Base-by-base conservation (phyloP, 2,888 invertebrate species). In the Amiota minor region DNA sequence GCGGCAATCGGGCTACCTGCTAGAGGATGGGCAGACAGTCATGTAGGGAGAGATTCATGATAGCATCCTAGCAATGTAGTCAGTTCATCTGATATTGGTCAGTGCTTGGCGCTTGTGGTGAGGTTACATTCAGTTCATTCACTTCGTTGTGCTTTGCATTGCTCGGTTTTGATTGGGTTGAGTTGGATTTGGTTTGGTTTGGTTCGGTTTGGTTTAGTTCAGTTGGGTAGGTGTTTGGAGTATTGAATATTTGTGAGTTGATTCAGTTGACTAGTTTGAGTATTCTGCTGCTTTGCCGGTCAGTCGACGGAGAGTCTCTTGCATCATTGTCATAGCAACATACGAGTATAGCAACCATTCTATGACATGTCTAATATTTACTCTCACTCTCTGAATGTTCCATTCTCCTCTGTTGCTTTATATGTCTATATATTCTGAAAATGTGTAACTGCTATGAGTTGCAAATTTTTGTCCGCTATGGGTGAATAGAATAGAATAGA, bases 401-500 rank as follows among this genome's bases (percentile, higher is more conserved):
- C 35, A 35, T 35, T 35, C 23, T 3, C 1, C 3, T 23, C 23
- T 4, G n/a, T 56, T 10, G 10, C 56, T 56, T 18, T 10, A 9
- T 59, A 11, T 47, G 65, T 35, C 6, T 6, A 35, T 8, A 35
- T 6, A 35, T 35, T 35, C 6, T 35, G 6, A 35, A 35, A 35
- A 35, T 35, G 47, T 18, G 65, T 67, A 68, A 53, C 53, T 49
- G 50, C 53, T 53, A 68, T 68, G 67, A 68, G 53, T 68, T 53
- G 53, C 53, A 68, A 23, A 53, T 65, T 68, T 3, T 35, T 35
- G 35, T 35, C 35, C 35, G 35, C 35, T 2, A 23, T 2, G 23
- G 1, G 23, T 23, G 3, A 1, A 23, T 2, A 35, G 35, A 35
- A 35, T 35, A 35, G 35, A 35, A 35, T 35, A 6, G 35, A 35